Conservation (phyloP, 2,888 invertebrate genomes). For the Coremacera marginata region DNA sequence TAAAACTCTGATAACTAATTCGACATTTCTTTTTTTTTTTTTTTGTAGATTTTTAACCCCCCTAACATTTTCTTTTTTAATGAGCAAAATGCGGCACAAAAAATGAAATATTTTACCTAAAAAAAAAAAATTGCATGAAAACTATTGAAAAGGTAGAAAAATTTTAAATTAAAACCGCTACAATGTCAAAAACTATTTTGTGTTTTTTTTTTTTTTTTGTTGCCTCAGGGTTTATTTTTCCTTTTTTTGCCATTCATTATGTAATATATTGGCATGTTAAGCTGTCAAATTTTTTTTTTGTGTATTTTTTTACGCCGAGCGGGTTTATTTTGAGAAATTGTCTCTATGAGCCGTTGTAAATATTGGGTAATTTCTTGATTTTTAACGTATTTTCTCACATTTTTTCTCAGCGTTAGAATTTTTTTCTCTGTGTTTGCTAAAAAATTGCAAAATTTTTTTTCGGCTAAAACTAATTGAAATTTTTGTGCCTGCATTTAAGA, state of each 20-base stretch:
- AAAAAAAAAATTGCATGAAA: slow-evolving; percentile 32
- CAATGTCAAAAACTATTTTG: slow-evolving; percentile 1
- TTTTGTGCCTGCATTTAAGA: neutral
- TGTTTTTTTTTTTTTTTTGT: neutral
- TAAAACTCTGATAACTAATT: slow-evolving; percentile 5
- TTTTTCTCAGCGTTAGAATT: slow-evolving; percentile 45
- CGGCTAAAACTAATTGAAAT: neutral
- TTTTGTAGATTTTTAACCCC: slow-evolving; percentile 21
- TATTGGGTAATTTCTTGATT: slow-evolving; percentile 19
- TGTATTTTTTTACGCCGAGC: neutral
- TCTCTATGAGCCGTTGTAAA: neutral
- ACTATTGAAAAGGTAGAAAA: slow-evolving; percentile 35
- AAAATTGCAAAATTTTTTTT: neutral
- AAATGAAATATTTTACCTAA: slow-evolving; percentile 35
- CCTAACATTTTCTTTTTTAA: slow-evolving; percentile 24
- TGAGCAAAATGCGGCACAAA: slow-evolving; percentile 16
- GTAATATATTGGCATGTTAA: slow-evolving; percentile 14
- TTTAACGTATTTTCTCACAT: slow-evolving; percentile 45
- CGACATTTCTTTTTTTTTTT: neutral
- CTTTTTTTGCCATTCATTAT: slow-evolving; percentile 23
- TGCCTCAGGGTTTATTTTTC: neutral
- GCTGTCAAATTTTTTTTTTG: slow-evolving; percentile 14
- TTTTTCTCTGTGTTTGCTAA: neutral
- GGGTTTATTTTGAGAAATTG: neutral
- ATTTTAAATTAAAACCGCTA: slow-evolving; percentile 23